These are phyloP conservation scores for Takifugu flavidus DNA, from an alignment of 2,113 vertebrate genomes.

Conservation along the genomic window DNA sequence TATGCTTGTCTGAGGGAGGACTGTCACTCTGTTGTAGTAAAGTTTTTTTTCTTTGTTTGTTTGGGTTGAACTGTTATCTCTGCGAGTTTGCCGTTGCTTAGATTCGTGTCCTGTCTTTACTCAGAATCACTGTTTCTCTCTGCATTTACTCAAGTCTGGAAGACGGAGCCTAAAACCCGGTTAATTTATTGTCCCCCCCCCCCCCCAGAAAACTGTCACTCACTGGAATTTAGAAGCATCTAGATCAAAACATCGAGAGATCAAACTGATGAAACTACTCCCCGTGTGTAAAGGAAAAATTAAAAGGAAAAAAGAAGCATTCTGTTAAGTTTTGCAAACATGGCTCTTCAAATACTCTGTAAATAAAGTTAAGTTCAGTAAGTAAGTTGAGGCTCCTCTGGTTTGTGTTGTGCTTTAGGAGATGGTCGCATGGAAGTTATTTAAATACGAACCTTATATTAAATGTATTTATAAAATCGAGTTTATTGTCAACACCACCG, in stretches of 20 bases:
- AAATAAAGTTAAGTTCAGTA: slow-evolving; percentile 71
- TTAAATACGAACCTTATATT: too few species aligned
- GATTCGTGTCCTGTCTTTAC: slow-evolving; percentile 26
- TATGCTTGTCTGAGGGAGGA: slow-evolving; percentile 33
- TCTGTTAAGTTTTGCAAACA: slow-evolving; percentile 60
- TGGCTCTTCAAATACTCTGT: slow-evolving; percentile 67
- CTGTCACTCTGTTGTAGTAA: slow-evolving; percentile 45
- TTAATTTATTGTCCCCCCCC: slow-evolving; percentile 52
- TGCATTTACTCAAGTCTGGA: slow-evolving; percentile 38
- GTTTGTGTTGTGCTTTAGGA: slow-evolving; percentile 31
- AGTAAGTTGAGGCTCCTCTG: slow-evolving; percentile 40
- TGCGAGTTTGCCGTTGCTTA: slow-evolving; percentile 37
- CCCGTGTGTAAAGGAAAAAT: slow-evolving; percentile 35
- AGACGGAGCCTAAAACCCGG: slow-evolving; percentile 30
- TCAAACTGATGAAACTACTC: slow-evolving; percentile 44
- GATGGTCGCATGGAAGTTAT: too few species aligned
- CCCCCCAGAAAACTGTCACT: slow-evolving; percentile 35
- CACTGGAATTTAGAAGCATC: slow-evolving; percentile 40
- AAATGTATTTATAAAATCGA: too few species aligned
- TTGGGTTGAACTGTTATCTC: slow-evolving; percentile 5
- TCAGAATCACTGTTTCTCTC: slow-evolving; percentile 31
- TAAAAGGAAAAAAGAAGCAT: slow-evolving; percentile 28
- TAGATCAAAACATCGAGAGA: slow-evolving; percentile 31
- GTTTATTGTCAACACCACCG: neutral
- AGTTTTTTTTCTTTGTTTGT: slow-evolving; percentile 41